Percentiles rank a stretch among this genome's conserved stretches.
Conservation (phyloP, 2,797 vertebrate genomes). For the Artibeus jamaicensis region DNA sequence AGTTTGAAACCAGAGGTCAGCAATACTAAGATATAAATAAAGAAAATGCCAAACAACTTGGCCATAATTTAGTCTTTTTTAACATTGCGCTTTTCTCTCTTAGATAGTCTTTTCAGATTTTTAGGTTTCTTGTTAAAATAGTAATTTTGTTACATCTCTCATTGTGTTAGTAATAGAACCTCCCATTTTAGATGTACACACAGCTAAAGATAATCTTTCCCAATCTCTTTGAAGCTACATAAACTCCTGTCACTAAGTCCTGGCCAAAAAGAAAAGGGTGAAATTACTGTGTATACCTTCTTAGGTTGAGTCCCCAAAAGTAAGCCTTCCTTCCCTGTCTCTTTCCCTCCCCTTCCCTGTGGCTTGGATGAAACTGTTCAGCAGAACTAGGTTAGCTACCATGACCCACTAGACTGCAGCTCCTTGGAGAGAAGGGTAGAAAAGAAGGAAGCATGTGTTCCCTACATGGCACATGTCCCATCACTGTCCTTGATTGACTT, state of each 20-base stretch:
- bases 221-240: background rate
- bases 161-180: background rate
- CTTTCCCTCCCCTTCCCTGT: background rate
- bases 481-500: background rate
- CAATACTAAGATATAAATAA: background rate
- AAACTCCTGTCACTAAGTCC: background rate
- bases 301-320: background rate
- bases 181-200: background rate
- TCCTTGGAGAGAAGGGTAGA: background rate
- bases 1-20: background rate
- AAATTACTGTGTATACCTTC: background rate
- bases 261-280: background rate
- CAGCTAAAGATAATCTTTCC: background rate
- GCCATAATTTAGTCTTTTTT: background rate
- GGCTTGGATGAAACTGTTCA: too few species aligned
- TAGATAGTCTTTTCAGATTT: background rate
- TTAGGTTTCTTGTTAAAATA: background rate
- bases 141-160: background rate
- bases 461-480: rapidly evolving
- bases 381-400: background rate
- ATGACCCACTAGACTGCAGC: background rate
- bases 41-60: background rate
- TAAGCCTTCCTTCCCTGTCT: too few species aligned
- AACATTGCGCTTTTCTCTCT: background rate
- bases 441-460: background rate